Conservation (phyloP, 2,797 vertebrate genomes). For the Anguilla anguilla region DNA sequence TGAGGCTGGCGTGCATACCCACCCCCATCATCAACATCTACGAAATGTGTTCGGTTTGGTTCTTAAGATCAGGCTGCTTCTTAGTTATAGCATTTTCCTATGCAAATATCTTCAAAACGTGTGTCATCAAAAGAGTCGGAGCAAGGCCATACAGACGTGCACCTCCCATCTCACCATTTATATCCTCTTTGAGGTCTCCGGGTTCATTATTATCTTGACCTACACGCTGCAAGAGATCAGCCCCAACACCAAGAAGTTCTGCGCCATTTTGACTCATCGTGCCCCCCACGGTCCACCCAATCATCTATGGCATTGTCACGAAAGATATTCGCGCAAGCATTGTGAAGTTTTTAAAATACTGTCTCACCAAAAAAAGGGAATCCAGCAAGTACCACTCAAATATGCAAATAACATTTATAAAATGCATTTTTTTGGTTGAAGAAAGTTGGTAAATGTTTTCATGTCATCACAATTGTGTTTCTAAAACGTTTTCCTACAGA, state of each 20-base stretch:
- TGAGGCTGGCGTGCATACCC: constrained; percentile 5
- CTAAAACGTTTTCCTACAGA: too few species aligned
- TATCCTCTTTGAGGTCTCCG: neutral
- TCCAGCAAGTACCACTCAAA: too few species aligned
- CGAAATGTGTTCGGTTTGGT: neutral
- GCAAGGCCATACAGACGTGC: constrained; percentile 4
- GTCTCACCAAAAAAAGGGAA: too few species aligned
- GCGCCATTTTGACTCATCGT: neutral
- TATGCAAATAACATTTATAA: too few species aligned
- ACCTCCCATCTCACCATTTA: neutral
- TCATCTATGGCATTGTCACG: neutral
- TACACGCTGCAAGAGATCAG: neutral
- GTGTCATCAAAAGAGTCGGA: neutral
- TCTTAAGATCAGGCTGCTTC: neutral
- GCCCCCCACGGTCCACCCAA: neutral
- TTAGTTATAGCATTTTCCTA: neutral
- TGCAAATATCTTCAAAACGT: neutral
- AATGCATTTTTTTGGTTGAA: too few species aligned
- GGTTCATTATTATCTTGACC: neutral
- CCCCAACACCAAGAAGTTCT: neutral
- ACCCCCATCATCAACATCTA: constrained; percentile 7
- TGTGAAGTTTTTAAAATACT: too few species aligned
- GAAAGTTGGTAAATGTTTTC: too few species aligned
- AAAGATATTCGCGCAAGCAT: neutral
- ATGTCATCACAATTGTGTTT: too few species aligned